Evolutionary conservation across 1,140 invertebrate species (phyloP).

Genomic region (Drosophila nigrodunni): DNA sequence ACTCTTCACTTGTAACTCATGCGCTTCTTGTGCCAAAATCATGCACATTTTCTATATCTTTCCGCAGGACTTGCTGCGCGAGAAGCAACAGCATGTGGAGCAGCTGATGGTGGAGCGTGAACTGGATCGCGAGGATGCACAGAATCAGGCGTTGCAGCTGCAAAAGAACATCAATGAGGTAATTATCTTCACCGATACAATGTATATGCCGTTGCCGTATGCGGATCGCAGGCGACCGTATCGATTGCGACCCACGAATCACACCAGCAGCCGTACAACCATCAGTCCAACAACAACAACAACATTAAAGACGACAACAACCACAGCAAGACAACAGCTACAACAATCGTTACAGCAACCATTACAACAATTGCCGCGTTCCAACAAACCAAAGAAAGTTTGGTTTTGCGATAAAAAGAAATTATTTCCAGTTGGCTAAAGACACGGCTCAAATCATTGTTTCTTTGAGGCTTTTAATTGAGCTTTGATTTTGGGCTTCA

Average conservation of each 20-base stretch:
- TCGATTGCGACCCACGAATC: constrained; percentile 44
- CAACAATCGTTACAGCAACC: constrained; percentile 35
- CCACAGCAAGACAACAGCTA: constrained; percentile 40
- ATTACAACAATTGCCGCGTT: constrained; percentile 34
- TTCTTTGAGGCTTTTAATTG: constrained; percentile 11
- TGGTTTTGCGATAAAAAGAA: constrained; percentile 84
- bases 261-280: constrained; percentile 41
- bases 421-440: constrained; percentile 79
- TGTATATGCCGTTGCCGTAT: constrained; percentile 77
- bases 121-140: constrained; percentile 92
- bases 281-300: constrained; percentile 32
- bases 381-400: constrained; percentile 77
- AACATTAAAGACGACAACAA: constrained; percentile 37
- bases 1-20: constrained; percentile 55
- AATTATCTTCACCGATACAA: constrained; percentile 84
- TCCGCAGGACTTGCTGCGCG: constrained; percentile 92
- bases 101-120: constrained; percentile 95
- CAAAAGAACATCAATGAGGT: constrained; percentile 84
- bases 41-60: constrained; percentile 30
- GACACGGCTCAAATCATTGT: constrained; percentile 10
- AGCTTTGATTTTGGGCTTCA: constrained; percentile 45
- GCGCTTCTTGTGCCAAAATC: constrained; percentile 53
- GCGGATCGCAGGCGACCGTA: constrained; percentile 69
- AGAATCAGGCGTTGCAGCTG: constrained; percentile 85
- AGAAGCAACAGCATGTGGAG: constrained; percentile 97